phyloP scores from a whole-genome alignment of 2,888 invertebrate genomes.

The Pimpla rufipes region DNA sequence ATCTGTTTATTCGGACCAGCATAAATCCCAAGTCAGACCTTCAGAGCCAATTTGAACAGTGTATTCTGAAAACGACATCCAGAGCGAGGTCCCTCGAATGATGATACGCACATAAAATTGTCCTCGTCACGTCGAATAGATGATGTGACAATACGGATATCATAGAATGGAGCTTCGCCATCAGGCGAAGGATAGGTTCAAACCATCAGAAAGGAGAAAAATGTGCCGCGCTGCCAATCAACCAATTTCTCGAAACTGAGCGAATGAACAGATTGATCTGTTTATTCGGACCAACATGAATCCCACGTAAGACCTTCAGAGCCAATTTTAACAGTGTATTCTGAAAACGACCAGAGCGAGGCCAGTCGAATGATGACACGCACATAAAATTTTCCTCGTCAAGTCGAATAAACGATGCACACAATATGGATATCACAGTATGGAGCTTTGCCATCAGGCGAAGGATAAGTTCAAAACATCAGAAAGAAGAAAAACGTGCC shows the following conservation, averaged over 20 bases:
- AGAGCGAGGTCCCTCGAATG: conserved; percentile 39
- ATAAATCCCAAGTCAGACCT: conserved; percentile 40
- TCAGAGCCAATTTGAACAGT: conserved; percentile 39
- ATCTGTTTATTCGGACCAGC: not conserved
- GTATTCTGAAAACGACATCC: conserved; percentile 30
- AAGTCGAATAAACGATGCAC: too few species aligned
- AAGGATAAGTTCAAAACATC: too few species aligned
- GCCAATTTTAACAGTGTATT: too few species aligned
- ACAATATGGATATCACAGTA: too few species aligned
- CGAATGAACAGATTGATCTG: not conserved
- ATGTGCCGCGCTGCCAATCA: too few species aligned
- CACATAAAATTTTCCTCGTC: too few species aligned
- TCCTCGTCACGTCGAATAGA: not conserved
- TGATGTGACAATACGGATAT: not conserved
- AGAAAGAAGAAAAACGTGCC: too few species aligned
- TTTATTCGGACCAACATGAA: not conserved
- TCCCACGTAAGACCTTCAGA: too few species aligned
- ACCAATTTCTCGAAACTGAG: too few species aligned
- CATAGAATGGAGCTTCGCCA: not conserved
- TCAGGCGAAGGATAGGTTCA: not conserved
- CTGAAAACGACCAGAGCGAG: too few species aligned
- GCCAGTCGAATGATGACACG: too few species aligned
- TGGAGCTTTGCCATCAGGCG: too few species aligned
- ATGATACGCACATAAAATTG: not conserved
- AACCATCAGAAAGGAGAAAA: not conserved